Conservation (phyloP, 2,113 vertebrate genomes). For the Dinomys branickii region DNA sequence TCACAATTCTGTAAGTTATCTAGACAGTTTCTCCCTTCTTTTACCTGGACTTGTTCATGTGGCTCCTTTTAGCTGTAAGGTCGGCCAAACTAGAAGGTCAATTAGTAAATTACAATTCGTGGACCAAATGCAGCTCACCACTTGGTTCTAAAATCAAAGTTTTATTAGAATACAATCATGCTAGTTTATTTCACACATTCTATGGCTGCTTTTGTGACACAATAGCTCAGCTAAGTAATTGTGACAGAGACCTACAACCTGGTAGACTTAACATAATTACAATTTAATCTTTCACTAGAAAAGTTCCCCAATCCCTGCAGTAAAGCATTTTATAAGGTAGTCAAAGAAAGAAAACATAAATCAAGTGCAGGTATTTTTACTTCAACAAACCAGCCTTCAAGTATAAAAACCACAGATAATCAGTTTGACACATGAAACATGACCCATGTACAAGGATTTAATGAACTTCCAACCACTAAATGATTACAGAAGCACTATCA, state of each 20-base stretch:
- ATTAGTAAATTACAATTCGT: background rate
- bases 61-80: background rate
- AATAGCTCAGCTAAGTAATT: background rate
- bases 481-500: slow-evolving; percentile 1
- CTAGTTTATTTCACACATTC: background rate
- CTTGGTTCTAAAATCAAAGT: background rate
- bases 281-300: slow-evolving; percentile 5
- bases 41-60: background rate
- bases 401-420: slow-evolving; percentile 46
- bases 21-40: background rate
- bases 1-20: background rate
- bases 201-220: background rate
- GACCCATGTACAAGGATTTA: slow-evolving; percentile 16
- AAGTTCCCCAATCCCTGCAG: slow-evolving; percentile 6
- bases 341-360: slow-evolving; percentile 26
- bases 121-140: background rate
- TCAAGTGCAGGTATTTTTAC: slow-evolving; percentile 52
- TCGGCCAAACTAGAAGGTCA: background rate
- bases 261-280: slow-evolving; percentile 55
- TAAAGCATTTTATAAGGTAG: background rate
- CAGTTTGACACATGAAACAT: slow-evolving; percentile 27
- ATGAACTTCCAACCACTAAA: slow-evolving; percentile 41
- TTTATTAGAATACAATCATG: background rate
- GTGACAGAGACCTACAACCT: background rate
- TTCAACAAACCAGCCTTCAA: slow-evolving; percentile 35